Evolutionary conservation across 1,140 invertebrate species (phyloP).

Genomic region (Olivierus martensii): DNA sequence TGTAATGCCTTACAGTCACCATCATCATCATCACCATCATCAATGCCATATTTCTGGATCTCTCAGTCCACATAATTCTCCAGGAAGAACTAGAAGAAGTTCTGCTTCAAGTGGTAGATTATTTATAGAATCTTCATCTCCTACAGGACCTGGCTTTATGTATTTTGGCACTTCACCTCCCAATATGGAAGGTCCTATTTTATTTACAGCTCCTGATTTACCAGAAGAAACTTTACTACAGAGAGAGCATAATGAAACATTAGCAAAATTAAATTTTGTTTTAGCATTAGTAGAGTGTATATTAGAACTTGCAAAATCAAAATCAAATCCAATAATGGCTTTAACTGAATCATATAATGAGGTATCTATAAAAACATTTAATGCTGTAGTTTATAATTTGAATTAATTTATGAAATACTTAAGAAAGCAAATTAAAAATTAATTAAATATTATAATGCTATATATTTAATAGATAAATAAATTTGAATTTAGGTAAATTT

Average conservation of each 20-base stretch:
- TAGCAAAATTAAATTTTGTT: slow-evolving; percentile 87
- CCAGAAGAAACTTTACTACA: slow-evolving; percentile 85
- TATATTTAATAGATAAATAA: no score
- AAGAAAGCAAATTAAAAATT: no score
- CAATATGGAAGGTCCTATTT: slow-evolving; percentile 44
- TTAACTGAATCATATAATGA: slow-evolving; percentile 20
- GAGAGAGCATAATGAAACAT: slow-evolving; percentile 82
- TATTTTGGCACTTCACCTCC: slow-evolving; percentile 30
- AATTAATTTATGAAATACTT: no score
- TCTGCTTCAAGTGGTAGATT: background rate
- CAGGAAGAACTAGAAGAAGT: slow-evolving; percentile 3
- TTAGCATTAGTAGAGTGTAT: slow-evolving; percentile 80
- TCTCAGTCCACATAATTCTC: slow-evolving; percentile 2
- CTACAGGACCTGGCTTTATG: background rate
- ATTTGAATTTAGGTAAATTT: no score
- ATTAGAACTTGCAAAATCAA: slow-evolving; percentile 62
- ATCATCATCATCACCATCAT: slow-evolving; percentile 1
- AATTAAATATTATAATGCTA: no score
- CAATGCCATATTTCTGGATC: background rate
- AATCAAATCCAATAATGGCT: slow-evolving; percentile 52
- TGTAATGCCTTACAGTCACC: slow-evolving; percentile 5
- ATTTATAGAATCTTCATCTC: slow-evolving; percentile 5
- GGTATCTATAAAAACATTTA: no score
- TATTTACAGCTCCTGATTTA: slow-evolving; percentile 77
- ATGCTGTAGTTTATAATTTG: no score